Evolutionary conservation across 2,888 invertebrate genomes (phyloP).

Genomic region (Caenorhabditis sp.): DNA sequence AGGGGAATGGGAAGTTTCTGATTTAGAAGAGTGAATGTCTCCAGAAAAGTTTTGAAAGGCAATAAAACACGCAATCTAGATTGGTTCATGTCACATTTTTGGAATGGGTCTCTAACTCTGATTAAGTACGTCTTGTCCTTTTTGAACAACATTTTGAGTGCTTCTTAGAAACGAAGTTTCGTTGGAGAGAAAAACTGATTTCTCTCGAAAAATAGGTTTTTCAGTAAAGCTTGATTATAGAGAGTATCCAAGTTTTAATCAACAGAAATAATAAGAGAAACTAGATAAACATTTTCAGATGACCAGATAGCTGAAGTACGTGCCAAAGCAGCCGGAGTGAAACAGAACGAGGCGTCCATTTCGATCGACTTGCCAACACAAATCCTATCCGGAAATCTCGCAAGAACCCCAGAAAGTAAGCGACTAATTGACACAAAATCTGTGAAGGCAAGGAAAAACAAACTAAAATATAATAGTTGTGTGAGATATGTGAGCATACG

Average conservation of each 20-base stretch:
- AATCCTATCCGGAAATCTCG: conserved; percentile 34
- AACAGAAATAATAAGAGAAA: too few relatives aligned
- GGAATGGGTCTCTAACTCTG: conserved; percentile 2
- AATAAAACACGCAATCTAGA: not conserved
- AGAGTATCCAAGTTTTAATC: too few relatives aligned
- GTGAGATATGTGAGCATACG: conserved; percentile 10
- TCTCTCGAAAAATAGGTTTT: too few relatives aligned
- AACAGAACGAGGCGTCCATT: conserved; percentile 59
- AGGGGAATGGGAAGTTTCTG: not conserved
- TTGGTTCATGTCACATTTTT: not conserved
- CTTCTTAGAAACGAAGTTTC: too few relatives aligned
- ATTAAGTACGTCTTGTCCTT: not conserved
- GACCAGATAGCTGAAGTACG: conserved; percentile 66
- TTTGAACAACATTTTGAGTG: not conserved
- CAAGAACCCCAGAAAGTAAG: conserved; percentile 67
- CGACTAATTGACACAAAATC: conserved; percentile 39
- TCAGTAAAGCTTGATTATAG: too few relatives aligned
- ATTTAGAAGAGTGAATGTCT: not conserved
- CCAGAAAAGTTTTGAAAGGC: not conserved
- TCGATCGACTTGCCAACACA: conserved; percentile 61
- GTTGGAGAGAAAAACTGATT: too few relatives aligned
- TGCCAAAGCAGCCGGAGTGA: conserved; percentile 60
- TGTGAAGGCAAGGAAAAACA: conserved; percentile 2
- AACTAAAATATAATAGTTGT: conserved; percentile 32
- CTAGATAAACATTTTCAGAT: conserved; percentile 48